Conservation (phyloP, 2,113 vertebrate genomes). For the Macroglossus sobrinus region DNA sequence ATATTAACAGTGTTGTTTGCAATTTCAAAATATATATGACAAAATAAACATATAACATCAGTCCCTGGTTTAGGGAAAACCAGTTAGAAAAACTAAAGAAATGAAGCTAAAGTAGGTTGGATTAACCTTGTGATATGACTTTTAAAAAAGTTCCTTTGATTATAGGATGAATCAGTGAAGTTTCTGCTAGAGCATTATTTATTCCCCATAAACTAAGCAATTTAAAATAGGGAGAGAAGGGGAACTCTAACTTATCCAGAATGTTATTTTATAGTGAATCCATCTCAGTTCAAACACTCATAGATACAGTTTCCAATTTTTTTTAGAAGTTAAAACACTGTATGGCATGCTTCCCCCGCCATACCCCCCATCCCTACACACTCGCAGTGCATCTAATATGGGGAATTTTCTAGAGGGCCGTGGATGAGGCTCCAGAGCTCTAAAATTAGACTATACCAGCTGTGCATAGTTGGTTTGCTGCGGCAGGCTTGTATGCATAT, state of each 20-base stretch:
- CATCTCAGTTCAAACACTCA: not conserved
- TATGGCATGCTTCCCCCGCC: not conserved
- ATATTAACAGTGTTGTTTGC: slow-evolving; percentile 68
- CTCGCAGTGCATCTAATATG: not conserved
- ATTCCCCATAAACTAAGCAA: not conserved
- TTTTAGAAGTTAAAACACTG: not conserved
- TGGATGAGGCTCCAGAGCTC: not conserved
- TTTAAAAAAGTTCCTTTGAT: not conserved
- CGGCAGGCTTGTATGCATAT: not conserved
- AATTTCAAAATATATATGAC: slow-evolving; percentile 71
- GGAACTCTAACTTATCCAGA: not conserved
- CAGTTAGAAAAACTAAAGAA: slow-evolving; percentile 52
- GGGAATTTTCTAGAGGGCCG: not conserved
- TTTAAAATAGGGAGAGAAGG: slow-evolving; percentile 6
- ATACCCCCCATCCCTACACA: not conserved
- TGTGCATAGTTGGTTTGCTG: slow-evolving; percentile 34
- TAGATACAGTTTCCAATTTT: not conserved
- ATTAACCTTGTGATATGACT: not conserved
- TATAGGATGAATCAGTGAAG: not conserved
- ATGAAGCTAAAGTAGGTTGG: slow-evolving; percentile 8
- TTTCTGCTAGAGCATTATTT: slow-evolving; percentile 34
- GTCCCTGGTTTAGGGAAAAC: slow-evolving; percentile 16
- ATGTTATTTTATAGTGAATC: slow-evolving; percentile 26
- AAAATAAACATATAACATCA: slow-evolving; percentile 23
- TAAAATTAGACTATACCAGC: slow-evolving; percentile 50